These are phyloP conservation scores for Drosophila lacertosa DNA, from an alignment of 1,140 invertebrate genomes.

Conservation along the genomic window DNA sequence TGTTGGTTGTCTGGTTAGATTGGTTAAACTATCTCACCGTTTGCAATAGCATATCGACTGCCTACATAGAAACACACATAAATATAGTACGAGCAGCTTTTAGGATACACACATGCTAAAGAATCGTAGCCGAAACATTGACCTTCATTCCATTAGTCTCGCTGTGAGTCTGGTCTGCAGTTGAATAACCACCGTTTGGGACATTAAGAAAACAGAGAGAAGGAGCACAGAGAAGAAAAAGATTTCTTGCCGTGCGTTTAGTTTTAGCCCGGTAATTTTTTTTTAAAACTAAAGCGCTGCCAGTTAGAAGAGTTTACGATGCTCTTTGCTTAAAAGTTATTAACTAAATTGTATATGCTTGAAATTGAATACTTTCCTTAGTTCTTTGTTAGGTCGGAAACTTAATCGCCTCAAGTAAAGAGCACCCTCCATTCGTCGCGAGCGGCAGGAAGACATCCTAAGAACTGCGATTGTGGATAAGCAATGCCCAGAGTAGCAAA, in stretches of 20 bases:
- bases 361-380: constrained; percentile 56
- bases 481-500: constrained; percentile 20
- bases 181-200: not conserved
- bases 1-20: constrained; percentile 46
- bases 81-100: not conserved
- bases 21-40: constrained; percentile 59
- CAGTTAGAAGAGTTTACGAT: constrained; percentile 50
- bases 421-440: constrained; percentile 1
- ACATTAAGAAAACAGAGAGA: not conserved
- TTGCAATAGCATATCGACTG: constrained; percentile 55
- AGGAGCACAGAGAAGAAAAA: too few relatives aligned
- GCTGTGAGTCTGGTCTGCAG: not conserved
- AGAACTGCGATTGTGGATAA: not conserved
- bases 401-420: constrained; percentile 64
- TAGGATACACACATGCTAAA: not conserved
- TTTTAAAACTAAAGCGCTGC: constrained; percentile 62
- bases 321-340: constrained; percentile 72
- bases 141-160: not conserved
- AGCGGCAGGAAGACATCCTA: not conserved
- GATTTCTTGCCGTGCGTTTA: constrained; percentile 47
- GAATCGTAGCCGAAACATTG: not conserved
- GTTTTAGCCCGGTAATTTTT: constrained; percentile 75
- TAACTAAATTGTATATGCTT: constrained; percentile 72
- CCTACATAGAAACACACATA: constrained; percentile 23
- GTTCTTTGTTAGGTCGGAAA: constrained; percentile 54